Base-by-base conservation (phyloP, 2,888 invertebrate species). In the Drosophila barbarae region DNA sequence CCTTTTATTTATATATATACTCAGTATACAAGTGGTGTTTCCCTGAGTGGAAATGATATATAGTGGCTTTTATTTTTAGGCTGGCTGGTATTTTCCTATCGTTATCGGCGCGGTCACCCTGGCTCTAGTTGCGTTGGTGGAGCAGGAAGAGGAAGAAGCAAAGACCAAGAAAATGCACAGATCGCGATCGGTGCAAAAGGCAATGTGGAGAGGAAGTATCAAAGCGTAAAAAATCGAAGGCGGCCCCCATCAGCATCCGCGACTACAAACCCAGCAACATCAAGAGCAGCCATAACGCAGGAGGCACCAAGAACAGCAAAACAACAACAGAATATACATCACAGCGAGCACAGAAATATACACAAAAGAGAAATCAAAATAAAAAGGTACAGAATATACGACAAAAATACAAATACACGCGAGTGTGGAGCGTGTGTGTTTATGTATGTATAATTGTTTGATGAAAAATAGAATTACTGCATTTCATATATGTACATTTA, bases 151-250 rank as follows among this genome's bases (percentile, higher is more conserved):
- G 63, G 59, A 69, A 66, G 21, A 46, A 58, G 23, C 38, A 47
- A 38, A 56, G 51, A 38, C 53, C 32, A 53, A 60, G 67, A 74
- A 67, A 71, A 77, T 80, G 84, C 80, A 70, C 52, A 74, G 73
- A 56, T 56, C 63, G 65, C 61, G 60, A 61, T 71, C 71, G 70
- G 67, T 75, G 75, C 56, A 69, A 47, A 67, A 52, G 69, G 69
- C 65, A 71, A 81, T 81, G 78, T 65, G 82, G 69, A 73, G 78
- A 71, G 71, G 69, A 71, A 73, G 68, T 71, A 78, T 67, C 68
- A 76, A 70, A 81, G 78, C 76, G 76, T 79, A 66, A 81, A 73
- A 81, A 81, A 74, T 74, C 67, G 67, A 71, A 77, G 84, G 78
- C 81, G 69, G 68, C 53, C 64, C 71, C 65, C 70, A 83, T 46